Base-by-base conservation (phyloP, 2,113 vertebrate species). In the Bos taurus region DNA sequence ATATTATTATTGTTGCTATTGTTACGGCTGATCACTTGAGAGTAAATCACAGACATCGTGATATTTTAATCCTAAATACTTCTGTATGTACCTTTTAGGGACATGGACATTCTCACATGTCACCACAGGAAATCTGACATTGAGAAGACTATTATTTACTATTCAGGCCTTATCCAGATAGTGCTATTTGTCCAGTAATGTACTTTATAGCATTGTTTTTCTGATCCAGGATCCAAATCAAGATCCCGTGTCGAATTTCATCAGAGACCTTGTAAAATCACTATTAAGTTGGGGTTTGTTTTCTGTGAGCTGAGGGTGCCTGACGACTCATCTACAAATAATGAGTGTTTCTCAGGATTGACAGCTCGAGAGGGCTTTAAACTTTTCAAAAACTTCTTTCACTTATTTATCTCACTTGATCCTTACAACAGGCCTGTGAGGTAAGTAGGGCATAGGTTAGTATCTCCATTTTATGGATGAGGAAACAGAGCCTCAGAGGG, bases 401-500 rank as follows among this genome's bases (percentile, higher is more conserved):
- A 26, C 26, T 50, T 85, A 50, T 62, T 95, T 92, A 97, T 98
- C 90, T 78, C 81, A 64, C 84, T 95, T 97, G 81, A 96, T 97
- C 95, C 92, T 95, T 89, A 86, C 60, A 83, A 88, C 21, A 94
- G 67, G 52, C 88, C 56, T 91, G 81, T 59, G 43, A 95, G 26
- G 46, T 62, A 92, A 92, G 36, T 25, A 88, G 90, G 94, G 84
- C 90, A 80, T 82, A 94, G 92, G 94, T 96, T 81, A 96, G 54
- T 36, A 23, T 88, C 84, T 95, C 94, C 90, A 96, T 98, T 98
- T 96, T 94, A 92, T 83, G 90, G 92, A 95, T 95, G 88, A 96
- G 77, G 81, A 95, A 85, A 95, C 77, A 94, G 97, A 92, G 78
- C 46, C 28, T 19, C 50, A 64, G 74, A 90, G 91, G 81, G 93